These are phyloP conservation scores for Alaudala cheleensis DNA, from an alignment of 2,113 vertebrate species.

Conservation along the genomic window DNA sequence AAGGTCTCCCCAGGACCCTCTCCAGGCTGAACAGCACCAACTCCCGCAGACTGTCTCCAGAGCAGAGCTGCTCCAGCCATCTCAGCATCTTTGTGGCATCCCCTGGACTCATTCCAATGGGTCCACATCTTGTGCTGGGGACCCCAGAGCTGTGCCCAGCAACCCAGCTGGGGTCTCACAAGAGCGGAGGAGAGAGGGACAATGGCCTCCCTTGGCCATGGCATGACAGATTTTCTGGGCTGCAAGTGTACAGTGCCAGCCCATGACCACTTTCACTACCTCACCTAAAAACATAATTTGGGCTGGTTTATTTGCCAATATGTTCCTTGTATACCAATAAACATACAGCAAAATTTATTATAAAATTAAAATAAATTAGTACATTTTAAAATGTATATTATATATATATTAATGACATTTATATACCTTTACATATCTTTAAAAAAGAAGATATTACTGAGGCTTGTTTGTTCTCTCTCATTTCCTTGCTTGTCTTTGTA, in stretches of 20 bases:
- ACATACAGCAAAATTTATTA: not conserved
- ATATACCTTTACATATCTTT: not conserved
- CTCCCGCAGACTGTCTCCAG: rapidly evolving
- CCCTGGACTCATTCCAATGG: rapidly evolving
- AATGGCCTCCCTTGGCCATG: rapidly evolving
- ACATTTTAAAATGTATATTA: not conserved
- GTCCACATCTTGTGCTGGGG: rapidly evolving
- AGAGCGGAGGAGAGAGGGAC: rapidly evolving
- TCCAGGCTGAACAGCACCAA: rapidly evolving
- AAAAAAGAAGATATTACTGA: not conserved
- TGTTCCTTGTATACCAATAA: not conserved
- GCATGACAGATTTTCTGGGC: rapidly evolving
- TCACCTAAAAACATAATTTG: not conserved
- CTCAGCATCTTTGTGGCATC: rapidly evolving
- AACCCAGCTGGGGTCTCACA: rapidly evolving
- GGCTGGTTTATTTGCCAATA: not conserved
- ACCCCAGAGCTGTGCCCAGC: rapidly evolving
- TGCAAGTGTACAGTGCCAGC: rapidly evolving
- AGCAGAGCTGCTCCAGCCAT: rapidly evolving
- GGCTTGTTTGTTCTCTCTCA: not conserved
- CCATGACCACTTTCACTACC: not conserved
- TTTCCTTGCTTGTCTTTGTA: not conserved
- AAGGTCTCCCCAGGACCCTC: rapidly evolving
- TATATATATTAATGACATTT: not conserved
- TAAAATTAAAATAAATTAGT: not conserved